Base-by-base conservation (phyloP, 64 coral and sea anemone species). In the Acropora yongei region DNA sequence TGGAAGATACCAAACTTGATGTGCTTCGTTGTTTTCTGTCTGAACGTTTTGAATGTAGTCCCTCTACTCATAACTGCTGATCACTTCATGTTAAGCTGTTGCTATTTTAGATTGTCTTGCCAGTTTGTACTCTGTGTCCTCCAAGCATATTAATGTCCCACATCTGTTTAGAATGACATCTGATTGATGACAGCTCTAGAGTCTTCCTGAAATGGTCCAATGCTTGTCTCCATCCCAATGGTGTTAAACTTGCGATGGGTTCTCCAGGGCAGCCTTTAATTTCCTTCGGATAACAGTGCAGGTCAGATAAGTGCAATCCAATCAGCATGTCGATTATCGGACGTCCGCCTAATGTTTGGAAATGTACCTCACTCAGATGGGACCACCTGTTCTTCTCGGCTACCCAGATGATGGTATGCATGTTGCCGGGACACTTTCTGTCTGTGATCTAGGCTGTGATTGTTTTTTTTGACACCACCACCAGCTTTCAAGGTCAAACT, bases 1-100 rank as follows among this genome's bases (percentile, higher is more conserved):
- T 20, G 93, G 93, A 57, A 95, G 73, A 44, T 90, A 87, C 80
- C 88, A 95, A 8, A 91, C 49, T 48, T 80, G 73, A 50, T 44
- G 44, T 69, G 68, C 58, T 86, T 68, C 63, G 39, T 84, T 66
- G 55, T 90, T 74, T 47, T 68, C 51, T 3, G 50, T 39, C 49
- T 68, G 41, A 30, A 94, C 86, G 84, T 89, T 58, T 44, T 57
- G 49, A 58, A 89, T 74, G 65, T 94, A 78, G 57, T 80, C 93
- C 40, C 30, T 30, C 30, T 30, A 30, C 30, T 30, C 30, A 30
- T 30, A 30, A 30, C 30, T 30, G 30, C 30, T 94, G 20, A 94
- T 90, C 17, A 93, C 85, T 43, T 82, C 51, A 17, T 74, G 47
- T 47, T 93, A 93, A n/a, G 85, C 49, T 48, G 53, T 67, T 18